Evolutionary conservation across 2,797 vertebrate species (phyloP), one percentile per base, ranked within the genome.

Genomic region (Pelodytes ibericus): DNA sequence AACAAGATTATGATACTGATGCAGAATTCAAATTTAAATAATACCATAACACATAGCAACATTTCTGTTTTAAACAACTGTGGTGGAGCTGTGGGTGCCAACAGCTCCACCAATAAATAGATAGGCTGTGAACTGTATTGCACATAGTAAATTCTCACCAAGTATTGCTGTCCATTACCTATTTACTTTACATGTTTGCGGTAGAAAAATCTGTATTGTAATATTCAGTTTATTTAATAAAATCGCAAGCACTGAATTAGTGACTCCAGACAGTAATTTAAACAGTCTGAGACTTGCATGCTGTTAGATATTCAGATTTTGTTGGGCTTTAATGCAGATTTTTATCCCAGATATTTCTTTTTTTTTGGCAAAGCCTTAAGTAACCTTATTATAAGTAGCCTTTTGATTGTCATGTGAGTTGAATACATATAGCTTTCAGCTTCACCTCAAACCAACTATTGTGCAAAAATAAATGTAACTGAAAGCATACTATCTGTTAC

Each of bases 371-470:
- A 9, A 13, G 44, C 33, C 73, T 75, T 51, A 75, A 66, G 64
- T 75, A 68, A 75, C 73, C 73, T 51, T 68, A 59, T 60, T 60
- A 25, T 25, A 36, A 25, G 24, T 10, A 47, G 51, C 58, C 72
- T 64, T 65, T 71, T 71, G 69, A 71, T 47, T 56, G 26, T 73
- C 49, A 57, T 65, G 61, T 71, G 69, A 71, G 69, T 22, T 49
- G 25, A 62, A 22, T 59, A 39, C 29, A 61, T 53, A 64, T 25
- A 62, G 2, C 13, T 16, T 33, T 31, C 18, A 49, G 36, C 26
- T 22, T 33, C 39, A 59, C 27, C 53, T 59, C 72, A 59, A 41
- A 39, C 18, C 13, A 51, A 24, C 27, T 13, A 27, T 24, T 26
- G 11, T 6, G 33, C 16, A 22, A 29, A 66, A 53, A 27, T 16